These are phyloP conservation scores for Drosophila subsilvestris DNA, from an alignment of 2,888 invertebrate genomes.

Conservation along the genomic window DNA sequence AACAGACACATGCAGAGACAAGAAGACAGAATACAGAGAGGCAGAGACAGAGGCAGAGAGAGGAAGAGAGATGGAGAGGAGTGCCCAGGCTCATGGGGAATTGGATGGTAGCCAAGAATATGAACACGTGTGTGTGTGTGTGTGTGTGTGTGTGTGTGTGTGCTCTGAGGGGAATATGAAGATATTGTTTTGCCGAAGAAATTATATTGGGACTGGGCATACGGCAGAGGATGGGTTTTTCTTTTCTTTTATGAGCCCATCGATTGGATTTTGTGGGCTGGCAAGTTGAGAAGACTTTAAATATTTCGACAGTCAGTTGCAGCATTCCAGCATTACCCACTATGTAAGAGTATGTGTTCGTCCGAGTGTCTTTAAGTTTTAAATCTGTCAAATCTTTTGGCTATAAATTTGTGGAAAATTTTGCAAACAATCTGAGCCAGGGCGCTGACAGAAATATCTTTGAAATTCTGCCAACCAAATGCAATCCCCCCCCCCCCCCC, in stretches of 20 bases:
- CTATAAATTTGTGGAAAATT: no score
- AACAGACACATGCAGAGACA: background rate
- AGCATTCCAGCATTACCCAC: no score
- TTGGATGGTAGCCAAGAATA: constrained; percentile 24
- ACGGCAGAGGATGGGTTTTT: background rate
- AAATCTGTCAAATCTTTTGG: no score
- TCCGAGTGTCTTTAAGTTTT: no score
- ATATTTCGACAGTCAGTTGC: background rate
- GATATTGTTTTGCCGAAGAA: constrained; percentile 21
- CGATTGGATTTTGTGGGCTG: no score
- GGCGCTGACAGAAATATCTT: no score
- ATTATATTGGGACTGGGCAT: constrained; percentile 3
- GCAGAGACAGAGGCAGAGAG: background rate
- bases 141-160: constrained; percentile 1
- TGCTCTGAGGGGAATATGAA: constrained; percentile 25
- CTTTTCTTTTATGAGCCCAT: no score
- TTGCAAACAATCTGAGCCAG: no score
- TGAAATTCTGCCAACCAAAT: no score
- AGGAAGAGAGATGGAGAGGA: background rate
- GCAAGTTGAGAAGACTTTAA: background rate
- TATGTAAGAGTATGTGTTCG: no score
- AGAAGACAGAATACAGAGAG: background rate
- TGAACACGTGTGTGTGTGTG: constrained; percentile 2
- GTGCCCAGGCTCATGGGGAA: constrained; percentile 19
- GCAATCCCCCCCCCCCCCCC: no score